A percentile compares a stretch with the other conserved stretches of the same genome.
Evolutionary conservation across 1,140 invertebrate genomes (phyloP).

Genomic region (Drosophila dunni): DNA sequence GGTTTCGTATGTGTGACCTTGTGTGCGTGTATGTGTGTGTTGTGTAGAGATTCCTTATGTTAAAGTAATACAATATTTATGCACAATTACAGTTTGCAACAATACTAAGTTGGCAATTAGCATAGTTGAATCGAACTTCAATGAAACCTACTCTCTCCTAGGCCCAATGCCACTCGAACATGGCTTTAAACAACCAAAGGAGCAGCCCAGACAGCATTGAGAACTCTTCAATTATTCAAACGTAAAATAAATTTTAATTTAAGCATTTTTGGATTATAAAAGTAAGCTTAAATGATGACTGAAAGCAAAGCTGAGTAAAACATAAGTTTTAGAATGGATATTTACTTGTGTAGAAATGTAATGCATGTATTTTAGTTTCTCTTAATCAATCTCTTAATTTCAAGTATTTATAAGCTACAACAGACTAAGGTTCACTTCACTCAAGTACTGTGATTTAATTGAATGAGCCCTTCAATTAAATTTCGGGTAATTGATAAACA

Average conservation of each 20-base stretch:
- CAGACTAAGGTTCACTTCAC: constrained; percentile 5
- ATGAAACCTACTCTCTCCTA: constrained; percentile 16
- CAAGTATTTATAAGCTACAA: neutral
- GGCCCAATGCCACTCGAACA: constrained; percentile 12
- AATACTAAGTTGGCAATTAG: constrained; percentile 58
- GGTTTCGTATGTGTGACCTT: neutral
- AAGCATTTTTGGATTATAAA: constrained; percentile 16
- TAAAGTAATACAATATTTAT: constrained; percentile 52
- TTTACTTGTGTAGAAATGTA: neutral
- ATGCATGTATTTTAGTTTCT: constrained; percentile 7
- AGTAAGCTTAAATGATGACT: constrained; percentile 61
- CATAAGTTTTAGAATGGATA: constrained; percentile 49
- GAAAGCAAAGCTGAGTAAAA: constrained; percentile 74
- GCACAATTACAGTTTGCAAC: constrained; percentile 72
- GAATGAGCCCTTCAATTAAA: constrained; percentile 78
- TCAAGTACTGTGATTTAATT: constrained; percentile 77
- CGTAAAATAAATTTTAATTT: constrained; percentile 16
- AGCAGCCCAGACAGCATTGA: constrained; percentile 20
- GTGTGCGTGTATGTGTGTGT: constrained; percentile 9
- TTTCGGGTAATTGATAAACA: constrained; percentile 70
- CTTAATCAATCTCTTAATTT: neutral
- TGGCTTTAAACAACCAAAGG: constrained; percentile 48
- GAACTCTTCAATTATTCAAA: constrained; percentile 42
- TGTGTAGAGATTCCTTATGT: constrained; percentile 14
- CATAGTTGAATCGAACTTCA: constrained; percentile 20